Evolutionary conservation across 2,888 invertebrate genomes (phyloP), one percentile per base, ranked within the genome.

Genomic region (Volucella zonaria): DNA sequence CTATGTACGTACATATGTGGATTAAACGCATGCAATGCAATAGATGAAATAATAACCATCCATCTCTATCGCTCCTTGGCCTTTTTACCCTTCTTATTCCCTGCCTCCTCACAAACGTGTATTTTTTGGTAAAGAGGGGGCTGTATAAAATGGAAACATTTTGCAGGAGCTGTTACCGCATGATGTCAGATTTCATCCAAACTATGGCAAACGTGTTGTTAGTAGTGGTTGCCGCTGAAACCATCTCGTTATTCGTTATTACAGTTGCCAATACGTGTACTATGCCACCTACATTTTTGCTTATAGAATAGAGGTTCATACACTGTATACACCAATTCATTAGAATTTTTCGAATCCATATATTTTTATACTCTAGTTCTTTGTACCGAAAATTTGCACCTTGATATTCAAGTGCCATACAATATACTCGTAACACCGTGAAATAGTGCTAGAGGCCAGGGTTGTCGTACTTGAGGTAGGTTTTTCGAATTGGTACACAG

Each of bases 31-130:
- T 73, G 82, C 82, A 61, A 59, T 68, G 45, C 38, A 66, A 45
- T 31, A 42, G 51, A 68, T 74, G 82, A 74, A 74, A 82, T 74
- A 74, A 78, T 82, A 82, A 82, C 67, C 64, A 74, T 82, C 73
- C 61, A 74, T 74, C 82, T 78, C 73, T 82, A 68, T 78, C 78
- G 62, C 61, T 45, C 78, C 45, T 40, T 54, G 52, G 42, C 40
- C 2, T 8, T 18, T 10, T 14, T 9, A 12, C 12, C 56, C 40
- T 12, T 8, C 43, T 38, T 31, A 18, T 14, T 11, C n/a, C 18
- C 45, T 43, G 47, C 51, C n/a, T 23, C 51, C 51, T 61, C 23
- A 18, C 4, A 31, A 31, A 31, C 31, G 31, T 6, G 31, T 4
- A 31, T 31, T 31, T 31, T 31, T 31, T 6, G 6, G 31, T 31